Conservation (phyloP, 2,888 invertebrate genomes). For the Hyppa rectilinea region DNA sequence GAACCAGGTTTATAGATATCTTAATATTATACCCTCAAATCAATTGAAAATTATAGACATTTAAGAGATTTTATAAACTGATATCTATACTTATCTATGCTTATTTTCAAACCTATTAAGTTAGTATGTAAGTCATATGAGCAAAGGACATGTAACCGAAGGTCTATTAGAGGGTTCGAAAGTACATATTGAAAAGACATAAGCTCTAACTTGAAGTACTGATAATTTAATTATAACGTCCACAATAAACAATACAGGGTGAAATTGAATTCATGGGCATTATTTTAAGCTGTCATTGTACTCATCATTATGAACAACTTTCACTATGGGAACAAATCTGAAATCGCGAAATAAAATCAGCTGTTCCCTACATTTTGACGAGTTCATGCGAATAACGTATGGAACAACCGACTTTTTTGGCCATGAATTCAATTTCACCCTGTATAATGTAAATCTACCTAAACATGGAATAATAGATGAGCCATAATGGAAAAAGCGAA, state of each 20-base stretch:
- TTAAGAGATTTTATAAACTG: slow-evolving; percentile 14
- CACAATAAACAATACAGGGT: slow-evolving; percentile 9
- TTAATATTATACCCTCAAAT: background rate
- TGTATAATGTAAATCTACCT: background rate
- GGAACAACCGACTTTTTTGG: no score
- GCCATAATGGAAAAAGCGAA: slow-evolving; percentile 21
- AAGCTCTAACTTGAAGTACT: background rate
- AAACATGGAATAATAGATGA: slow-evolving; percentile 26
- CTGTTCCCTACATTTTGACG: no score
- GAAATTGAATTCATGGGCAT: no score
- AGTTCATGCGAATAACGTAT: no score
- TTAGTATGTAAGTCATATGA: no score
- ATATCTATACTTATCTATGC: background rate
- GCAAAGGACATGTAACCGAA: background rate
- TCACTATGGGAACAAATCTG: no score
- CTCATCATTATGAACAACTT: no score
- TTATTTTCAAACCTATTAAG: no score
- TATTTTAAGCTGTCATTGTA: no score
- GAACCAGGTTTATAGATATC: slow-evolving; percentile 12
- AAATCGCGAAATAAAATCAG: no score
- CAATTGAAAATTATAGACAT: background rate
- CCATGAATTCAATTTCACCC: no score
- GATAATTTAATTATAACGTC: background rate
- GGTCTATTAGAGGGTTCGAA: background rate
- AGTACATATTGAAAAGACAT: background rate